These are phyloP conservation scores for Phylloscopus collybita DNA, from an alignment of 2,797 vertebrate species.

Conservation along the genomic window DNA sequence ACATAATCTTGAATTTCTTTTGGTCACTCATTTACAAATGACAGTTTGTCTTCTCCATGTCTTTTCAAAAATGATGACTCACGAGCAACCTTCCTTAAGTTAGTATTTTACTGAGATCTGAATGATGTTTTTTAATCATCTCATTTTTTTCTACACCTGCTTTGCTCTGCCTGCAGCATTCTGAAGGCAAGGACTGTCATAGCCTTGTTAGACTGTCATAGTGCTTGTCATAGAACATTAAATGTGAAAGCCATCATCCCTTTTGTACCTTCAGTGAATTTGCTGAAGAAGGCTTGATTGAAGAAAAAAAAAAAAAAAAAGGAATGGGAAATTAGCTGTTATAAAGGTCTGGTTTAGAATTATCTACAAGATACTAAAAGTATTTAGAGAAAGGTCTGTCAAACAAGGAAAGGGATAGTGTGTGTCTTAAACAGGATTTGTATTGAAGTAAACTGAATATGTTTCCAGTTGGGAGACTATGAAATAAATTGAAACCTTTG, in stretches of 20 bases:
- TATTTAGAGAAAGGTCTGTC: conserved; percentile 11
- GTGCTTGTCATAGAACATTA: not conserved
- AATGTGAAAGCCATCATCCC: not conserved
- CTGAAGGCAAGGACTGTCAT: not conserved
- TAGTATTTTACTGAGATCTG: not conserved
- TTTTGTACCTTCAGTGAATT: not conserved
- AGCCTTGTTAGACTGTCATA: not conserved
- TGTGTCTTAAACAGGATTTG: not conserved
- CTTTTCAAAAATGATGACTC: not conserved
- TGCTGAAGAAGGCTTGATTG: not conserved
- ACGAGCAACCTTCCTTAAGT: not conserved
- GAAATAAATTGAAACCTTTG: conserved; percentile 33
- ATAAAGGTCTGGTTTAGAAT: not conserved
- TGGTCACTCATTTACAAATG: not conserved
- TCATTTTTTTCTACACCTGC: not conserved
- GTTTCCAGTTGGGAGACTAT: conserved; percentile 21
- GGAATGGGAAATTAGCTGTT: not conserved
- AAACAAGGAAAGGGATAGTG: not conserved
- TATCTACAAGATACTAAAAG: not conserved
- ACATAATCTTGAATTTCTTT: not conserved
- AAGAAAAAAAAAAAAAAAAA: not conserved
- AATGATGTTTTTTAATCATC: not conserved
- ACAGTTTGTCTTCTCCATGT: not conserved
- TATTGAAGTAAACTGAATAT: conserved; percentile 16
- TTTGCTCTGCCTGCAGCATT: not conserved